These are phyloP conservation scores for Diploptera punctata DNA, from an alignment of 2,888 invertebrate genomes.

Conservation along the genomic window DNA sequence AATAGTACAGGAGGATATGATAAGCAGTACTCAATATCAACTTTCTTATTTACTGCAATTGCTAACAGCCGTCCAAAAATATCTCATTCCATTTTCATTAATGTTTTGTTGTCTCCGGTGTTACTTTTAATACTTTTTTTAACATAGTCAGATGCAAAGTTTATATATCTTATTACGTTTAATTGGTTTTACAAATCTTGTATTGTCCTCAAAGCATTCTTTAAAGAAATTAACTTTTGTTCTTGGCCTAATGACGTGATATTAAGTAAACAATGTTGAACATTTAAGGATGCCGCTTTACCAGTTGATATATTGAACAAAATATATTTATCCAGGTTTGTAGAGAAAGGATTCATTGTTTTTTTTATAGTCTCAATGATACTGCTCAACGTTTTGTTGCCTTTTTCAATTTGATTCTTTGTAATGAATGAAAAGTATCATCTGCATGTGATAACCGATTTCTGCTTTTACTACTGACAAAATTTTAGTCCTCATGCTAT, in stretches of 20 bases:
- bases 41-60: constrained; percentile 48
- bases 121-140: constrained; percentile 44
- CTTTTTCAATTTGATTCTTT: constrained; percentile 45
- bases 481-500: constrained; percentile 49
- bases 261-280: too few species aligned
- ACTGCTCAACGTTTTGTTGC: constrained; percentile 42
- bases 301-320: constrained; percentile 50
- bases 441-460: constrained; percentile 46
- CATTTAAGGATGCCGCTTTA: constrained; percentile 48
- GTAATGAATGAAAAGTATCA: constrained; percentile 46
- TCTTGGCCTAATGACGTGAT: too few species aligned
- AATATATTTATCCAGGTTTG: constrained; percentile 42
- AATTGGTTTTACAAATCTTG: constrained; percentile 47
- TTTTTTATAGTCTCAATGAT: constrained; percentile 45
- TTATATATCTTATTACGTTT: constrained; percentile 47
- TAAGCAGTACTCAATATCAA: constrained; percentile 48
- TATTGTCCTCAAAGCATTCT: constrained; percentile 43
- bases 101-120: constrained; percentile 45
- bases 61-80: constrained; percentile 47
- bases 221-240: too few species aligned
- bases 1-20: constrained; percentile 39
- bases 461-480: constrained; percentile 41
- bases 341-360: constrained; percentile 46
- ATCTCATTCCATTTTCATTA: constrained; percentile 48
- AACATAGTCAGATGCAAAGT: constrained; percentile 47